Conservation (phyloP, 2,888 invertebrate species). For the Eupeodes luniger region DNA sequence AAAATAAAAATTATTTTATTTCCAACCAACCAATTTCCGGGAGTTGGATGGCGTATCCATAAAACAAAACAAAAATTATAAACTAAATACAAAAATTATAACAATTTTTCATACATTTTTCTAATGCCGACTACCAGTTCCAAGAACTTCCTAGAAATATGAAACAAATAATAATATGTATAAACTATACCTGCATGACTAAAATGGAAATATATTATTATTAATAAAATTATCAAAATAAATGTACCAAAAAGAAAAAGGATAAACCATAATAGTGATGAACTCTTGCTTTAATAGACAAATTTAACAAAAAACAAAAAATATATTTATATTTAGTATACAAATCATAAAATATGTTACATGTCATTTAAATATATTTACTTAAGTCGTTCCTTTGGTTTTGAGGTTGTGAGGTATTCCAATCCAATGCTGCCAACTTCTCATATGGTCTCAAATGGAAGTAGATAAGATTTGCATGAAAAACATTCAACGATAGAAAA, state of each 20-base stretch:
- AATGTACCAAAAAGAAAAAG: constrained; percentile 69
- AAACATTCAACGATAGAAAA: too few relatives aligned
- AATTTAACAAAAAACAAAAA: not conserved
- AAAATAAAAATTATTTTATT: not conserved
- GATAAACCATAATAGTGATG: constrained; percentile 69
- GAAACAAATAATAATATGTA: not conserved
- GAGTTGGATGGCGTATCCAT: constrained; percentile 25
- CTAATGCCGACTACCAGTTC: constrained; percentile 70
- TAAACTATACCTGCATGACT: constrained; percentile 13
- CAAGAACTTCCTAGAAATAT: constrained; percentile 53
- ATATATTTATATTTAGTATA: constrained; percentile 1
- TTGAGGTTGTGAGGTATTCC: too few relatives aligned
- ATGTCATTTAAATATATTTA: not conserved
- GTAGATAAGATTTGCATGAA: too few relatives aligned
- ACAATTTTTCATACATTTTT: constrained; percentile 68
- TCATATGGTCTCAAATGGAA: too few relatives aligned
- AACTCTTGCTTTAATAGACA: constrained; percentile 69
- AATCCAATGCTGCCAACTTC: too few relatives aligned
- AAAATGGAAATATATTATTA: constrained; percentile 33
- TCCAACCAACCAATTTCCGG: constrained; percentile 14
- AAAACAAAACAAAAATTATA: constrained; percentile 12
- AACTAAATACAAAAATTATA: not conserved
- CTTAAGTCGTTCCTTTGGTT: not conserved
- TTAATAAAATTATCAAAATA: constrained; percentile 47
- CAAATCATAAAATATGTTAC: constrained; percentile 3